A percentile compares a stretch with the other conserved stretches of the same genome.
Conservation (phyloP, 2,888 invertebrate genomes). For the Drosophila monieri region DNA sequence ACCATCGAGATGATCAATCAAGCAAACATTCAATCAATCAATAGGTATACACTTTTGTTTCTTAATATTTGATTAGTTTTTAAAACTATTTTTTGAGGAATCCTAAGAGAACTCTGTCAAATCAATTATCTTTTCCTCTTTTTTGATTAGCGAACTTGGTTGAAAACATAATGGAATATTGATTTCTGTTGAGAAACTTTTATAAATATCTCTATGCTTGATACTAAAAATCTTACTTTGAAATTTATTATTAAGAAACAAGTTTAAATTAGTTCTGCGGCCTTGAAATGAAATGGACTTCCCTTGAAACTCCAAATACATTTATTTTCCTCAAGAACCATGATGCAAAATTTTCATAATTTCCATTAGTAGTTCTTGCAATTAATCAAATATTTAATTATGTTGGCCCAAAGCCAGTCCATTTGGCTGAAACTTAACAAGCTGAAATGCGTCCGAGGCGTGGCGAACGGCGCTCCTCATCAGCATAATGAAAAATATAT, state of each 20-base stretch:
- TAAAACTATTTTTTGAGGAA: neutral
- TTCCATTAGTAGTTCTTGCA: neutral
- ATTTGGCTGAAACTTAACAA: slow-evolving; percentile 4
- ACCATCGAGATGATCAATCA: slow-evolving; percentile 43
- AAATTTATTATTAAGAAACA: neutral
- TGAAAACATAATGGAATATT: neutral
- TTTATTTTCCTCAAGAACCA: too few relatives aligned
- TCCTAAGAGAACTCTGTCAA: too few relatives aligned
- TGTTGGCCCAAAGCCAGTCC: slow-evolving; percentile 8
- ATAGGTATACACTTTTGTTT: neutral
- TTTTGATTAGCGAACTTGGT: neutral
- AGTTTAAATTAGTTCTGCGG: too few relatives aligned
- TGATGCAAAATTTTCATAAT: neutral
- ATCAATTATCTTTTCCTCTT: neutral
- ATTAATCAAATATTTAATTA: slow-evolving; percentile 28
- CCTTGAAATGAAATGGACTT: too few relatives aligned
- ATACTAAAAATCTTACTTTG: neutral
- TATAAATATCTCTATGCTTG: too few relatives aligned
- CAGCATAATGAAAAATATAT: slow-evolving; percentile 63
- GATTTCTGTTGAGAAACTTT: neutral
- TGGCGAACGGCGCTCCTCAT: slow-evolving; percentile 39
- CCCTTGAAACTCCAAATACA: too few relatives aligned
- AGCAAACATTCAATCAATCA: slow-evolving; percentile 36
- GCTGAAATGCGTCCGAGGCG: slow-evolving; percentile 27
- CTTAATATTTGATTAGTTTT: neutral